These are phyloP conservation scores for Gasterosteus nipponicus DNA, from an alignment of 2,113 vertebrate species.

Conservation along the genomic window DNA sequence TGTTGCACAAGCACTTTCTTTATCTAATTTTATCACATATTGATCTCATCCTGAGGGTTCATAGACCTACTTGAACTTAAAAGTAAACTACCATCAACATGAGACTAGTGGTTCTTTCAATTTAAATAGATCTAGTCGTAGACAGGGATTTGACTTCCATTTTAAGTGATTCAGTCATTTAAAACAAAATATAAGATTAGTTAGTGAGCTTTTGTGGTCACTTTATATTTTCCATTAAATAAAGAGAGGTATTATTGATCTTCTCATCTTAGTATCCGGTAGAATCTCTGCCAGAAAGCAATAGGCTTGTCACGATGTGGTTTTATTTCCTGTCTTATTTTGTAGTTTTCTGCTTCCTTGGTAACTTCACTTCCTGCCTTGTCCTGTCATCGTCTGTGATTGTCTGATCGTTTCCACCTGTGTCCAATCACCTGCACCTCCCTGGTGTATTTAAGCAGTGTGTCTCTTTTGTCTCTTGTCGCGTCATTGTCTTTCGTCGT, in stretches of 20 bases:
- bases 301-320: background rate
- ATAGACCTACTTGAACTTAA: background rate
- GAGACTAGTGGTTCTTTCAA: background rate
- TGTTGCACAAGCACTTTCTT: conserved; percentile 42
- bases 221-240: too few species aligned
- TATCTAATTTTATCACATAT: conserved; percentile 35
- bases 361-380: too few species aligned
- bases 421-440: too few species aligned
- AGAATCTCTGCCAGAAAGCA: background rate
- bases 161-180: background rate
- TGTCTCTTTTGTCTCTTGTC: too few species aligned
- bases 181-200: background rate
- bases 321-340: too few species aligned
- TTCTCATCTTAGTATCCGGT: background rate
- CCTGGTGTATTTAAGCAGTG: too few species aligned
- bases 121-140: background rate
- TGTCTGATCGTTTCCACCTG: too few species aligned
- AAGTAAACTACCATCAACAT: conserved; percentile 16
- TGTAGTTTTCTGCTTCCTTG: too few species aligned
- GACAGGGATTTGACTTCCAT: background rate
- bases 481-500: too few species aligned
- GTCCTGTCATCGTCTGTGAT: too few species aligned
- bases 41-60: conserved; percentile 5
- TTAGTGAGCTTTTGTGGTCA: background rate
- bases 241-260: background rate